These are phyloP conservation scores for Myotis lucifugus DNA, from an alignment of 2,113 vertebrate genomes.

Conservation along the genomic window DNA sequence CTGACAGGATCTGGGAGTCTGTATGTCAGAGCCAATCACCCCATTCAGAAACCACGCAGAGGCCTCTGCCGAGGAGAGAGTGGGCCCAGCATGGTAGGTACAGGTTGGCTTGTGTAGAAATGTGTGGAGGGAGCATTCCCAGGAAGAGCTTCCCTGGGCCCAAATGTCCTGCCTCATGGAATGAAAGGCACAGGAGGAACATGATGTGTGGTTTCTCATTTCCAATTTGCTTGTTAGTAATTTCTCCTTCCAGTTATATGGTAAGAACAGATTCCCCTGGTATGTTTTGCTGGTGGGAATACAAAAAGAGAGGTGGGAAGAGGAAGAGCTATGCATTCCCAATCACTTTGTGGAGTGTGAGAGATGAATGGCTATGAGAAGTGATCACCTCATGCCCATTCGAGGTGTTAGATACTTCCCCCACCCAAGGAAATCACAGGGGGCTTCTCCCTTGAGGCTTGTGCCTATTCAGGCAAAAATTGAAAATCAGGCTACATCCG, in stretches of 20 bases:
- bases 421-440: background rate
- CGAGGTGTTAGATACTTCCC: constrained; percentile 4
- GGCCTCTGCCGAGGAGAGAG: background rate
- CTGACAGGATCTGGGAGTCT: background rate
- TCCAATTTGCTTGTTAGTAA: constrained; percentile 23
- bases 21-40: background rate
- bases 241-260: background rate
- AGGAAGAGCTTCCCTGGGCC: background rate
- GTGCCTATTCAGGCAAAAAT: constrained; percentile 59
- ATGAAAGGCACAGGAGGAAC: background rate
- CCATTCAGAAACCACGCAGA: background rate
- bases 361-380: background rate
- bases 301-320: background rate
- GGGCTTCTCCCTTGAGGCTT: constrained; percentile 25
- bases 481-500: constrained; percentile 64
- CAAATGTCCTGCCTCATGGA: background rate
- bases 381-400: background rate
- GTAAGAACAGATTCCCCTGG: background rate
- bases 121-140: background rate
- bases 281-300: background rate
- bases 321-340: background rate
- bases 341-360: background rate
- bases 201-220: background rate
- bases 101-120: background rate
- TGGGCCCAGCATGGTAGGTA: background rate